These are phyloP conservation scores for Choristoneura rosaceana DNA, from an alignment of 2,888 invertebrate genomes.

Conservation along the genomic window DNA sequence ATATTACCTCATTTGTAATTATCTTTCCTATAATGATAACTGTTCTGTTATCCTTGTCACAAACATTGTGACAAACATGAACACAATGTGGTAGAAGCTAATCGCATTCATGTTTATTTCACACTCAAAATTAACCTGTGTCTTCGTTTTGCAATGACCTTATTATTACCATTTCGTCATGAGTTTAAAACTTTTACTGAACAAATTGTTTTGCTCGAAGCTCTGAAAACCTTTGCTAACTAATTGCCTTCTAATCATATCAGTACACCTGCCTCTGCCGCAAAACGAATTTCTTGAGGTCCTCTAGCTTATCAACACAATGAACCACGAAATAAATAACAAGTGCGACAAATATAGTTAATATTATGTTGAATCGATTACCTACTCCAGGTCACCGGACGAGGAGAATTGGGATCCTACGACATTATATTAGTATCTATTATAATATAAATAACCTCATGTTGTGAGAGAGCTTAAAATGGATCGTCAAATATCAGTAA, in stretches of 20 bases:
- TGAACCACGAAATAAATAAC: constrained; percentile 20
- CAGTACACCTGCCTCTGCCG: background rate
- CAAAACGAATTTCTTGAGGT: background rate
- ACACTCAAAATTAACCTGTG: background rate
- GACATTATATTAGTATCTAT: constrained; percentile 18
- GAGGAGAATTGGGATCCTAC: background rate
- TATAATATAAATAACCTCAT: constrained; percentile 19
- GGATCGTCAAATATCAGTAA: constrained; percentile 38
- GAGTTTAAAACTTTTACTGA: background rate
- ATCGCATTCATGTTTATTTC: too few relatives aligned
- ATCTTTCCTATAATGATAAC: constrained; percentile 32
- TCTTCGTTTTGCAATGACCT: background rate
- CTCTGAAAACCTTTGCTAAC: background rate
- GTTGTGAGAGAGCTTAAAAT: constrained; percentile 41
- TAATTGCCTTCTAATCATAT: background rate
- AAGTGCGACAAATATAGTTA: constrained; percentile 11
- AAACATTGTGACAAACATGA: constrained; percentile 41
- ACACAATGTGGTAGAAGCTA: too few relatives aligned
- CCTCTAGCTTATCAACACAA: constrained; percentile 21
- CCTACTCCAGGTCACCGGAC: background rate
- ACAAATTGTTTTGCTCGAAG: background rate
- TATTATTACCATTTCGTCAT: background rate
- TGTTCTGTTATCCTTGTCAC: constrained; percentile 49
- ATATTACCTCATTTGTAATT: constrained; percentile 56
- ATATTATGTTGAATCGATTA: constrained; percentile 21